Evolutionary conservation across 2,797 vertebrate species (phyloP).

Genomic region (Mormyrus proboscirostris): DNA sequence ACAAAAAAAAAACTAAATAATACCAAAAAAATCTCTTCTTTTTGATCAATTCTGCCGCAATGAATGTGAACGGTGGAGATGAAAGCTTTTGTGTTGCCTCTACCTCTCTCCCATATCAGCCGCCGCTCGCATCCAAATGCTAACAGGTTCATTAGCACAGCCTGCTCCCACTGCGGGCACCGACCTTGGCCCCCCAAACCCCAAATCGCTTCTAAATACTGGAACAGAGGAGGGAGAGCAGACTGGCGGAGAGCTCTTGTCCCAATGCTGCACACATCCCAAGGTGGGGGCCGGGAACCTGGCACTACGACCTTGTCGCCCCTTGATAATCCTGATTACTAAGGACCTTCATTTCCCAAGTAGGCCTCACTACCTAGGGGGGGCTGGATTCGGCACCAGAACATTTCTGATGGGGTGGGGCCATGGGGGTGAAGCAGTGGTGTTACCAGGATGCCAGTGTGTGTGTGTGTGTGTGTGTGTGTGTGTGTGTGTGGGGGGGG

Average conservation of each 20-base stretch:
- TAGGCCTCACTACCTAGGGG: background rate
- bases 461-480: no score
- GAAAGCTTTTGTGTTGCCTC: background rate
- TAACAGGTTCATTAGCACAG: conserved; percentile 15
- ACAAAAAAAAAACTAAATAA: background rate
- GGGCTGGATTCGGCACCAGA: background rate
- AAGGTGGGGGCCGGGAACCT: background rate
- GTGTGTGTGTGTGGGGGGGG: no score
- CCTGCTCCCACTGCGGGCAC: background rate
- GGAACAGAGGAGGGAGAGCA: background rate
- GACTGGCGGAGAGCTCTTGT: background rate
- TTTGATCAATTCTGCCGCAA: background rate
- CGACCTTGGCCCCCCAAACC: background rate
- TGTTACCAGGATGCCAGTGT: background rate
- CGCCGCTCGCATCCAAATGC: background rate
- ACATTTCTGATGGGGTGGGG: background rate
- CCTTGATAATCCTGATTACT: background rate
- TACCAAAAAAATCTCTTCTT: background rate
- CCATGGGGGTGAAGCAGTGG: background rate
- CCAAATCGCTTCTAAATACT: background rate
- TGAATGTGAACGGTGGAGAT: background rate
- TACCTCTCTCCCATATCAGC: background rate
- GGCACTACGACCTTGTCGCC: background rate
- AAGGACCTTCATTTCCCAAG: background rate
- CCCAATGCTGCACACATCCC: background rate